Conservation (phyloP, 2,797 vertebrate species). For the Macropodus opercularis region DNA sequence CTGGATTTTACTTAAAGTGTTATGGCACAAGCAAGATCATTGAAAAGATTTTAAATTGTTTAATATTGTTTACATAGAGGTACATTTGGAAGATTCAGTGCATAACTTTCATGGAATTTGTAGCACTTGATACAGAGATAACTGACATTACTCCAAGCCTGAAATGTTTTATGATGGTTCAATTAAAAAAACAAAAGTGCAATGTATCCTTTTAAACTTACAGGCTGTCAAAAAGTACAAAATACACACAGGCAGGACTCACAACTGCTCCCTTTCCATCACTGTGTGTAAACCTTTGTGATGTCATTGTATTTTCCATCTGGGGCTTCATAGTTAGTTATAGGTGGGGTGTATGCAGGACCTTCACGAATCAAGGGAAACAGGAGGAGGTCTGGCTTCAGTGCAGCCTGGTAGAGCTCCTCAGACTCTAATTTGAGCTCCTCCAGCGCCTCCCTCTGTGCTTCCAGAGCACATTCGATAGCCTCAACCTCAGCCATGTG, state of each 20-base stretch:
- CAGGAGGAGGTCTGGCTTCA: slow-evolving; percentile 82
- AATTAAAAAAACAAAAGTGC: background rate
- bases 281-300: slow-evolving; percentile 91
- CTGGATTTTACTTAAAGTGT: background rate
- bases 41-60: no score
- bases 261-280: slow-evolving; percentile 30
- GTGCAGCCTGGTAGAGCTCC: slow-evolving; percentile 86
- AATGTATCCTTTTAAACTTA: background rate
- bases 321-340: slow-evolving; percentile 84
- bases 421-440: slow-evolving; percentile 88
- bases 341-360: slow-evolving; percentile 85
- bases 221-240: background rate
- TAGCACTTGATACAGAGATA: slow-evolving; percentile 12
- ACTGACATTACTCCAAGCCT: background rate
- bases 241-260: background rate
- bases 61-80: no score
- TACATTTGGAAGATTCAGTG: no score
- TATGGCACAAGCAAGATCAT: background rate
- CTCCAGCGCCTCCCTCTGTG: slow-evolving; percentile 88
- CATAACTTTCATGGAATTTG: slow-evolving; percentile 3
- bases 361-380: slow-evolving; percentile 89
- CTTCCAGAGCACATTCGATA: slow-evolving; percentile 79
- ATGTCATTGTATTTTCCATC: slow-evolving; percentile 90
- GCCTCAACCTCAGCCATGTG: slow-evolving; percentile 81
- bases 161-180: background rate